Percentiles rank a stretch among this genome's conserved stretches.
phyloP scores from a whole-genome alignment of 1,140 invertebrate genomes.

The Yoshiicerus persimilis region DNA sequence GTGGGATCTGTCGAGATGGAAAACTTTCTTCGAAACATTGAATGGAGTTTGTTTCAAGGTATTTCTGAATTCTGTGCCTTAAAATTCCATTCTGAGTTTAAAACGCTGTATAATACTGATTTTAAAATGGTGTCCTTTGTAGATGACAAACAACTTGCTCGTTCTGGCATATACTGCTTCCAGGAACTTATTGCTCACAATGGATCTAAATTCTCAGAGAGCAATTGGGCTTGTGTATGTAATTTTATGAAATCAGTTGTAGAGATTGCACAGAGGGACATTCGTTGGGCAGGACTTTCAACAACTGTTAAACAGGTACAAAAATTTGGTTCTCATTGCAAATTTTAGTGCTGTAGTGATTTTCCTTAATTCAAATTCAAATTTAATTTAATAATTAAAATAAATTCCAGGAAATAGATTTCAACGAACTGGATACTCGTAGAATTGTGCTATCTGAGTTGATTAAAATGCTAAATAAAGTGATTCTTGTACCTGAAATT shows the following conservation, averaged over 20 bases:
- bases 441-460: not conserved
- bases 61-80: no score
- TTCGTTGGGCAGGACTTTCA: not conserved
- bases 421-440: not conserved
- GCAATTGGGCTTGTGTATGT: not conserved
- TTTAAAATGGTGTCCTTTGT: slow-evolving; percentile 34
- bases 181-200: slow-evolving; percentile 98
- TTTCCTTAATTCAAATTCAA: no score
- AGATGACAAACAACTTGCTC: slow-evolving; percentile 88
- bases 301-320: not conserved
- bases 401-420: not conserved
- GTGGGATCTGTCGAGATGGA: slow-evolving; percentile 83
- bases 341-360: not conserved
- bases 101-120: no score
- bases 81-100: not conserved
- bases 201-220: slow-evolving; percentile 76
- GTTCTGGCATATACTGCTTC: slow-evolving; percentile 95
- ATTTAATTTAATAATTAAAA: no score
- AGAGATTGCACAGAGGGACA: not conserved
- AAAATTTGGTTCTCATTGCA: no score
- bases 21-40: slow-evolving; percentile 88
- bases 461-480: not conserved
- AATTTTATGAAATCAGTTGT: not conserved
- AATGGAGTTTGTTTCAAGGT: slow-evolving; percentile 96
- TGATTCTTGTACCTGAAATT: not conserved